Conservation (phyloP, 2,888 invertebrate species). For the Liposcelis brunnea region DNA sequence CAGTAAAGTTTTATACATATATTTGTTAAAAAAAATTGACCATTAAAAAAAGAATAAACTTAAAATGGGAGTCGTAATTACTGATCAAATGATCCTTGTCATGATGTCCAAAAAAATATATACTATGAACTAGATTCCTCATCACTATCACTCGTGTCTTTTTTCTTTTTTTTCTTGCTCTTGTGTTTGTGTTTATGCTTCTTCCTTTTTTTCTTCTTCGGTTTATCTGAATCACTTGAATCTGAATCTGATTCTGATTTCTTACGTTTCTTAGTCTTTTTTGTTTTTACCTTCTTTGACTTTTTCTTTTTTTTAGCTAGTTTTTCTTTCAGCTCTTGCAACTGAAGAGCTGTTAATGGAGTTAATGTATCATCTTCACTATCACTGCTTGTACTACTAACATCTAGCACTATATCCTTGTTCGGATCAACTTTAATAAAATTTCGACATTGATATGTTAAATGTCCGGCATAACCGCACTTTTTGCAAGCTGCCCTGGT, state of each 20-base stretch:
- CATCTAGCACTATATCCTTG: conserved; percentile 81
- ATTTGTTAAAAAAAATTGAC: too few relatives aligned
- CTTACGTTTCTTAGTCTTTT: conserved; percentile 22
- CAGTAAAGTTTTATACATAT: conserved; percentile 3
- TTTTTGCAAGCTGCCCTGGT: conserved; percentile 81
- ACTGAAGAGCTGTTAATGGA: conserved; percentile 61
- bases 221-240: conserved; percentile 20
- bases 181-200: conserved; percentile 19
- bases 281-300: conserved; percentile 32
- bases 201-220: conserved; percentile 19
- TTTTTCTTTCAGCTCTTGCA: conserved; percentile 57
- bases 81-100: too few relatives aligned
- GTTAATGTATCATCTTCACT: conserved; percentile 66
- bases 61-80: too few relatives aligned
- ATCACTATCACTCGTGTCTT: too few relatives aligned
- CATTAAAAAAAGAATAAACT: too few relatives aligned
- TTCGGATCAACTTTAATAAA: conserved; percentile 84
- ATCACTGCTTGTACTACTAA: conserved; percentile 87
- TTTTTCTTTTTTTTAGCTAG: conserved; percentile 40
- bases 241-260: conserved; percentile 18
- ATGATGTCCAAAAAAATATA: too few relatives aligned
- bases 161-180: conserved; percentile 14
- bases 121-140: too few relatives aligned
- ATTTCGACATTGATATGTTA: conserved; percentile 91
- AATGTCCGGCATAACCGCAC: conserved; percentile 90